A percentile compares a stretch with the other conserved stretches of the same genome.
These are phyloP conservation scores for Sacculina carcini DNA, from an alignment of 2,888 invertebrate species.

Conservation along the genomic window DNA sequence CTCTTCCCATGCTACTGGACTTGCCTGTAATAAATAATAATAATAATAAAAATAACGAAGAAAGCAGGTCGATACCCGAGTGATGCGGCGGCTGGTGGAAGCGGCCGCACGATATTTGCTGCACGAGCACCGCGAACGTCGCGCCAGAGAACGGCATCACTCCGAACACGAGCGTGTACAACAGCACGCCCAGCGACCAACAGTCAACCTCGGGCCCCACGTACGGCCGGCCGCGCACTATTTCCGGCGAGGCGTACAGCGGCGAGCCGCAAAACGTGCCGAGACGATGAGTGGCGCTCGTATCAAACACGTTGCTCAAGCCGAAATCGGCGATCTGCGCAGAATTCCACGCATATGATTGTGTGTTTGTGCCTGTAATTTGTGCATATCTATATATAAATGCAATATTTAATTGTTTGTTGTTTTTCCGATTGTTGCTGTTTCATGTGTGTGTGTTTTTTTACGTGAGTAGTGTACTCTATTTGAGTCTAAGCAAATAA, in stretches of 20 bases:
- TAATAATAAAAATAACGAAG: too few species aligned
- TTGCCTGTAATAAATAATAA: too few species aligned
- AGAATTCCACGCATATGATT: too few species aligned
- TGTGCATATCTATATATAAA: not conserved
- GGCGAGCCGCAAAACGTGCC: constrained; percentile 91
- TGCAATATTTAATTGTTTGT: too few species aligned
- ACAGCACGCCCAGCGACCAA: constrained; percentile 64
- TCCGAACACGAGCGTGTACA: constrained; percentile 94
- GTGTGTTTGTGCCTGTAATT: not conserved
- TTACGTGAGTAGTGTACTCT: too few species aligned
- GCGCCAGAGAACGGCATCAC: constrained; percentile 98
- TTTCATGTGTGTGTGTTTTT: too few species aligned
- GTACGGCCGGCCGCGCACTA: constrained; percentile 86
- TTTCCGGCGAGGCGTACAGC: constrained; percentile 87
- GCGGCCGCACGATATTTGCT: constrained; percentile 88
- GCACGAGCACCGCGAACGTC: constrained; percentile 84
- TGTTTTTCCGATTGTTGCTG: too few species aligned
- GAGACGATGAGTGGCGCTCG: constrained; percentile 49
- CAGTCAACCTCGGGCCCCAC: constrained; percentile 58
- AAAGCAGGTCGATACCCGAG: too few species aligned
- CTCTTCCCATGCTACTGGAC: too few species aligned
- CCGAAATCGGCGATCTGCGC: constrained; percentile 94
- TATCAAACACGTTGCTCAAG: constrained; percentile 83
- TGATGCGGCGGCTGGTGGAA: constrained; percentile 88
- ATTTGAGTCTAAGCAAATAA: too few species aligned